These are phyloP conservation scores for Mayetiola destructor DNA, from an alignment of 2,888 invertebrate species.

Conservation along the genomic window DNA sequence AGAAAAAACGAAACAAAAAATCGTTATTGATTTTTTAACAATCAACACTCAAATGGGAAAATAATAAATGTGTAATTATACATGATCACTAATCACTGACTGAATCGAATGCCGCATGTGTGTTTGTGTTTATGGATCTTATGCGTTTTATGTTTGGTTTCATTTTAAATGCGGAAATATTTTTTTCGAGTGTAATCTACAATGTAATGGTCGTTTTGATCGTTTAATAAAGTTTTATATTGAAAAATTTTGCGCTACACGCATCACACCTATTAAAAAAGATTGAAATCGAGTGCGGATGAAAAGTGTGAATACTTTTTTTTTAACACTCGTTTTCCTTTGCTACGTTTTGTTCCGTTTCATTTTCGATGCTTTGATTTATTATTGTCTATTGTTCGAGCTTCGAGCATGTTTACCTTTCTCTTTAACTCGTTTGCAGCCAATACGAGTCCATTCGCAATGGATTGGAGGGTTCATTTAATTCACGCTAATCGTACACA, in stretches of 20 bases:
- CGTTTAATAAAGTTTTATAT: background rate
- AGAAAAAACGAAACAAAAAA: too few species aligned
- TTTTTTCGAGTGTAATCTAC: too few species aligned
- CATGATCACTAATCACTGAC: background rate
- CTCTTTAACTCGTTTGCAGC: too few species aligned
- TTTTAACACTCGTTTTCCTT: too few species aligned
- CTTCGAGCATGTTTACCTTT: slow-evolving; percentile 7
- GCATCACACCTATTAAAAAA: background rate
- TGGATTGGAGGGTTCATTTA: background rate
- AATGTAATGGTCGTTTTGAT: background rate
- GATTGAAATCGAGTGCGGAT: background rate
- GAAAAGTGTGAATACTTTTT: background rate
- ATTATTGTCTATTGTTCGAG: background rate
- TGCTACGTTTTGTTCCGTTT: too few species aligned
- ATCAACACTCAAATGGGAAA: background rate
- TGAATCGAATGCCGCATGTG: background rate
- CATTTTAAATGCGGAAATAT: too few species aligned
- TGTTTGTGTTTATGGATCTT: background rate
- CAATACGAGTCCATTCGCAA: too few species aligned
- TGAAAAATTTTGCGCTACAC: background rate
- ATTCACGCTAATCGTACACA: background rate
- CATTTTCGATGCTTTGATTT: background rate
- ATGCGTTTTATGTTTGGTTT: background rate
- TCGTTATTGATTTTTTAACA: too few species aligned
- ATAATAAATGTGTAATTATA: slow-evolving; percentile 11